These are phyloP conservation scores for Lithobates sylvaticus DNA, from an alignment of 2,797 vertebrate species.

Conservation along the genomic window DNA sequence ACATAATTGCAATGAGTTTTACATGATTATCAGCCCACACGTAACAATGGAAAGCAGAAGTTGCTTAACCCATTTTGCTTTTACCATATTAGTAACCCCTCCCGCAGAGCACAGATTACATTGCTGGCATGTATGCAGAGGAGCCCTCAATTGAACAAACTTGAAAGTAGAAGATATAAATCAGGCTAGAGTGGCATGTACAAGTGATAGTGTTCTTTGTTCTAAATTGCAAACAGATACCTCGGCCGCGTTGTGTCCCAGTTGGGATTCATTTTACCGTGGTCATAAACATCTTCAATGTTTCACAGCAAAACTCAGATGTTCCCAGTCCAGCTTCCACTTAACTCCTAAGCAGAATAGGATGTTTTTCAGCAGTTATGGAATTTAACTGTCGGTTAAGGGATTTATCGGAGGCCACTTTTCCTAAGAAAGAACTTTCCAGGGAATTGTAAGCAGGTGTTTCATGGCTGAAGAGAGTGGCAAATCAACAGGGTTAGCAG, in stretches of 20 bases:
- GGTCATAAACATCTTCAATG: slow-evolving; percentile 62
- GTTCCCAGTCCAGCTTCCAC: slow-evolving; percentile 49
- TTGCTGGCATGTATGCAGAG: slow-evolving; percentile 54
- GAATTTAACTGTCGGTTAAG: slow-evolving; percentile 16
- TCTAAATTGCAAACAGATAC: slow-evolving; percentile 68
- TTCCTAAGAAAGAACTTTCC: background rate
- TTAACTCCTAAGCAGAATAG: slow-evolving; percentile 40
- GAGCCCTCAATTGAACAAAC: slow-evolving; percentile 51
- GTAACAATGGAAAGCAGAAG: slow-evolving; percentile 41
- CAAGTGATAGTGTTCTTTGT: slow-evolving; percentile 61
- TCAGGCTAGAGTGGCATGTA: slow-evolving; percentile 59
- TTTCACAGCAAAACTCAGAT: slow-evolving; percentile 51
- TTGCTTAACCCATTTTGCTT: slow-evolving; percentile 48
- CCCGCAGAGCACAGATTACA: slow-evolving; percentile 45
- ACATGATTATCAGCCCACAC: slow-evolving; percentile 36
- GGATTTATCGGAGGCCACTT: slow-evolving; percentile 5
- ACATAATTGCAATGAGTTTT: slow-evolving; percentile 26
- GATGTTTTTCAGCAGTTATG: slow-evolving; percentile 36
- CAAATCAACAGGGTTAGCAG: too few species aligned
- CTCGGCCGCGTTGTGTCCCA: slow-evolving; percentile 49
- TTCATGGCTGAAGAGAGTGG: too few species aligned
- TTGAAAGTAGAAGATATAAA: slow-evolving; percentile 59
- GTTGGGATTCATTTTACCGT: slow-evolving; percentile 57
- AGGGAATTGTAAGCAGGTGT: background rate
- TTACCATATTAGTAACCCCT: slow-evolving; percentile 47